Percentiles rank a stretch among this genome's conserved stretches.
These are phyloP conservation scores for Meandrina meandrites DNA, from an alignment of 92 coral and sea anemone genomes.

Conservation along the genomic window DNA sequence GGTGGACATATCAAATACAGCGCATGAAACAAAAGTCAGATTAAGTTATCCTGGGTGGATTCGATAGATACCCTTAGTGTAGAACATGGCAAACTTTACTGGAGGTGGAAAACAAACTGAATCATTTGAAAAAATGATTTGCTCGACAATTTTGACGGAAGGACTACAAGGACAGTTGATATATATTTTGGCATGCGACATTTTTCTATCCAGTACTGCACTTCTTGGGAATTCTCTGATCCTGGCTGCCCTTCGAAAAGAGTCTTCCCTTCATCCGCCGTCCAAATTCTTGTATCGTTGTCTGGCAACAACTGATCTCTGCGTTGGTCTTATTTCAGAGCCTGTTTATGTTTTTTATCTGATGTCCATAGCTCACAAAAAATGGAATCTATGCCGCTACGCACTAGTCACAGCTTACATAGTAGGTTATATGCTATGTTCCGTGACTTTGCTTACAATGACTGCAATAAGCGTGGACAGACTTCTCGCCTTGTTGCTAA, in stretches of 20 bases:
- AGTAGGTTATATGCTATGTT: not conserved
- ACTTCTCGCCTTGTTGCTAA: conserved; percentile 16
- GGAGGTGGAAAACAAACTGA: not conserved
- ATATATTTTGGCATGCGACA: not conserved
- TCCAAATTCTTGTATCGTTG: not conserved
- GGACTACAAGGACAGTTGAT: not conserved
- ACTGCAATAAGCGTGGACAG: conserved; percentile 28
- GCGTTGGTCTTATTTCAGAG: not conserved
- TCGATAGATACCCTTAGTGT: no score
- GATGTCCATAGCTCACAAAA: not conserved
- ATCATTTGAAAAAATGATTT: not conserved
- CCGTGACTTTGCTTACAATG: conserved; percentile 12
- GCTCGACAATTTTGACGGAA: not conserved
- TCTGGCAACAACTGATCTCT: not conserved
- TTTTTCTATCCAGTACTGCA: not conserved
- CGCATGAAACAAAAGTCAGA: no score
- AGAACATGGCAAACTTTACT: not conserved
- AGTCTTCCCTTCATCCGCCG: conserved; percentile 16
- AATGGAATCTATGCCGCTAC: not conserved
- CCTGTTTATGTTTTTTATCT: not conserved
- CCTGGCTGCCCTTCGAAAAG: not conserved
- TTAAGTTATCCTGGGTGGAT: no score
- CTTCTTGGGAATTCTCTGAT: not conserved
- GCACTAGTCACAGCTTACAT: not conserved
- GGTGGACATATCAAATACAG: no score